A percentile compares a stretch with the other conserved stretches of the same genome.
These are phyloP conservation scores for Colostygia pectinataria DNA, from an alignment of 2,888 invertebrate genomes.

Conservation along the genomic window DNA sequence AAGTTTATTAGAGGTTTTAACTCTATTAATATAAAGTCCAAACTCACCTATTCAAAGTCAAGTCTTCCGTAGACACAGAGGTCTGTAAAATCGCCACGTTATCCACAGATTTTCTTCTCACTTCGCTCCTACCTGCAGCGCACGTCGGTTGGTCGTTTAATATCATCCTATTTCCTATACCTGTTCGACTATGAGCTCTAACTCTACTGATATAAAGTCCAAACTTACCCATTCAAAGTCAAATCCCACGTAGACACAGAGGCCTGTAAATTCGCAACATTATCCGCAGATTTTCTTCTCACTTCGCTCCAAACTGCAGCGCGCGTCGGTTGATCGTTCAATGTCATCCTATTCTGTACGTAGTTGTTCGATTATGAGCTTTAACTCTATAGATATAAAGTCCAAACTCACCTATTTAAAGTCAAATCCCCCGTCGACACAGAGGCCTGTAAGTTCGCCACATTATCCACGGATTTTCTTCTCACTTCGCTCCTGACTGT, in stretches of 20 bases:
- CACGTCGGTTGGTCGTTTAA: conserved; percentile 29
- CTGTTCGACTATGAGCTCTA: background rate
- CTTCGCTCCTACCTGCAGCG: conserved; percentile 34
- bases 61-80: conserved; percentile 68
- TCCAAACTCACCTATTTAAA: conserved; percentile 47
- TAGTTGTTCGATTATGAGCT: background rate
- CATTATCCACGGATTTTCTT: conserved; percentile 48
- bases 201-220: too few relatives aligned
- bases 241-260: conserved; percentile 71
- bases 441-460: conserved; percentile 57
- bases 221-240: conserved; percentile 51
- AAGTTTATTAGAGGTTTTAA: too few relatives aligned
- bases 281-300: conserved; percentile 48
- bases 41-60: conserved; percentile 55
- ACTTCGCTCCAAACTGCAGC: conserved; percentile 35
- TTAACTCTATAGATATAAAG: background rate
- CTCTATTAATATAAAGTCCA: too few relatives aligned
- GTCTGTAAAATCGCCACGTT: conserved; percentile 53
- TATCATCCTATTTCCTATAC: too few relatives aligned
- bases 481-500: conserved; percentile 35
- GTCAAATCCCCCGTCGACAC: conserved; percentile 70
- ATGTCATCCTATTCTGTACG: too few relatives aligned
- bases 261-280: conserved; percentile 52
- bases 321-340: conserved; percentile 29
- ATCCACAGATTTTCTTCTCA: conserved; percentile 47